Percentiles rank a stretch among this genome's conserved stretches.
These are phyloP conservation scores for Phalacrocorax brasilianus DNA, from an alignment of 2,113 vertebrate species.

Conservation along the genomic window DNA sequence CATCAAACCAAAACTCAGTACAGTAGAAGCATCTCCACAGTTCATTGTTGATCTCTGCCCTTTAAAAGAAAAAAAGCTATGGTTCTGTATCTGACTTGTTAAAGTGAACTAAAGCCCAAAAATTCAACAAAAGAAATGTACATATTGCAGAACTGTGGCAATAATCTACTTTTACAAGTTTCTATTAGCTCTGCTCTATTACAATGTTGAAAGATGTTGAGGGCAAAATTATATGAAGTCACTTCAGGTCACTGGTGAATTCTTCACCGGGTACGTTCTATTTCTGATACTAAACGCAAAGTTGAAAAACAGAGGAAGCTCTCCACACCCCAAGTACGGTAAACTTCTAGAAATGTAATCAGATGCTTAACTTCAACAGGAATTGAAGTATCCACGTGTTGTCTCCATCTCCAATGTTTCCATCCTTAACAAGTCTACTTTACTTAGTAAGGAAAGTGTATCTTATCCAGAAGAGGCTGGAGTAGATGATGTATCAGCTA, in stretches of 20 bases:
- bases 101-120: not conserved
- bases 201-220: not conserved
- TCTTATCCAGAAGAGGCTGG: not conserved
- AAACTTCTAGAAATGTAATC: not conserved
- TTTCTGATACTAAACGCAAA: not conserved
- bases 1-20: not conserved
- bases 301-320: not conserved
- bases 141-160: not conserved
- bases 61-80: not conserved
- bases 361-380: not conserved
- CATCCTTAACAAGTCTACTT: not conserved
- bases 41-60: not conserved
- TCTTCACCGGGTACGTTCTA: not conserved
- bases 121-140: not conserved
- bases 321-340: not conserved
- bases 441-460: not conserved
- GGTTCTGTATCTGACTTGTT: not conserved
- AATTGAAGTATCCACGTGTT: not conserved
- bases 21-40: not conserved
- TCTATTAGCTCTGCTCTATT: not conserved
- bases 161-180: not conserved
- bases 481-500: not conserved
- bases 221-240: not conserved
- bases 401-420: not conserved
- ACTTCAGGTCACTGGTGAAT: not conserved